Base-by-base conservation (phyloP, 2,888 invertebrate species). In the Deilephila elpenor region DNA sequence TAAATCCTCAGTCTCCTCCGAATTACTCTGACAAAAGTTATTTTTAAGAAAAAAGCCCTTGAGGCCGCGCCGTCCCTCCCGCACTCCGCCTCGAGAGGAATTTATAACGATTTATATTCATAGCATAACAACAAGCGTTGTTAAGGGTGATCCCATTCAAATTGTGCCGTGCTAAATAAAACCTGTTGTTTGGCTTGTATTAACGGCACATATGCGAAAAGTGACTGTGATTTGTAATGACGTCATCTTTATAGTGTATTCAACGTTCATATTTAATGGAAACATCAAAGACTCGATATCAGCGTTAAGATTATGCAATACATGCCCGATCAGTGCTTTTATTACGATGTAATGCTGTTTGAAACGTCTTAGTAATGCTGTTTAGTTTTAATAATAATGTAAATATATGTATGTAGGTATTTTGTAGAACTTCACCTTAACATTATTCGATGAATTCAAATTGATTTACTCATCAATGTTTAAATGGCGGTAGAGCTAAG, bases 41-140 rank as follows among this genome's bases (percentile, higher is more conserved):
- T 94, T 94, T 94, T 94, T 92, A 94, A 94, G 94, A 94, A 94
- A 93, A 93, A 93, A 92, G 91, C 94, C 94, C 94, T 90, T 87
- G 93, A 92, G 93, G 93, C 91, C 88, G 85, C 82, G 79, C 84
- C 79, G 83, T 82, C 83, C 84, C 79, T 84, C 86, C 84, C 85
- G 80, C 82, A 82, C 83, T 83, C 78, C 75, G 78, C 82, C 83
- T 83, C 85, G 79, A 79, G 89, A 90, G 93, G 95, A 95, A 95
- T 95, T 95, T 95, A 95, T 95, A 95, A 95, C 95, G 95, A 95
- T 95, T 95, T 95, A 95, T 95, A 95, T 95, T 95, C 95, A 94
- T 95, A 91, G 93, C 90, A 93, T 94, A 93, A 92, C 93, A 94
- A 93, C 94, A 93, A 91, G 89, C 89, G 88, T 84, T 89, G 90